A percentile compares a stretch with the other conserved stretches of the same genome.
Evolutionary conservation across 2,888 invertebrate species (phyloP).

Genomic region (Polylopha cassiicola): DNA sequence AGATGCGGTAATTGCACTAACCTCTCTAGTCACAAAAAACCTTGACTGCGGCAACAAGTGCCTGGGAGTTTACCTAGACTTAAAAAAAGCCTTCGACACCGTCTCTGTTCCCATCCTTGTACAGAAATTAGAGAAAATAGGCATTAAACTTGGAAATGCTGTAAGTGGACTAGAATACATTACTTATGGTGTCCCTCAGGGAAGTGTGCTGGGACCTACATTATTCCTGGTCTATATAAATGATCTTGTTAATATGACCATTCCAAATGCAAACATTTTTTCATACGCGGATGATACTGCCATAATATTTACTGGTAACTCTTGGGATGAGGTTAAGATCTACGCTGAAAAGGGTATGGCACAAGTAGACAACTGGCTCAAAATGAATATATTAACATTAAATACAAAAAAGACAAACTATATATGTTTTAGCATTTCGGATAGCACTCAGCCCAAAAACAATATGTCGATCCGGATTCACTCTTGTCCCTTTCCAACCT

Average conservation of each 20-base stretch:
- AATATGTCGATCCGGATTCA: not conserved
- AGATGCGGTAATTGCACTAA: slow-evolving; percentile 12
- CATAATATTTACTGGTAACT: not conserved
- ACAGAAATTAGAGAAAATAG: not conserved
- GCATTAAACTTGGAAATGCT: not conserved
- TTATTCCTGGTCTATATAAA: too few relatives aligned
- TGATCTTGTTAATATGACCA: too few relatives aligned
- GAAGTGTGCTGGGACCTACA: too few relatives aligned
- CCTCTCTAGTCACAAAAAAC: slow-evolving; percentile 1
- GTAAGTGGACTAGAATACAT: not conserved
- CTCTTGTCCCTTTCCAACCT: not conserved
- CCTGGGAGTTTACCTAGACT: not conserved
- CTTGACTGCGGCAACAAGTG: slow-evolving; percentile 10
- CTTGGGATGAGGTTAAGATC: not conserved
- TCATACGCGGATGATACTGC: slow-evolving; percentile 2
- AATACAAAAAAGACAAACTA: not conserved
- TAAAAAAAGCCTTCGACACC: too few relatives aligned
- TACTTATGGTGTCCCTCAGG: not conserved
- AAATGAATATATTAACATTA: not conserved
- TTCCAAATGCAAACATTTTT: not conserved
- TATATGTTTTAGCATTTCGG: not conserved
- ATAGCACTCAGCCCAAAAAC: not conserved
- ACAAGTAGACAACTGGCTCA: not conserved
- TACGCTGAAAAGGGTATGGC: not conserved
- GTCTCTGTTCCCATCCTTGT: too few relatives aligned